Percentiles rank a stretch among this genome's conserved stretches.
Evolutionary conservation across 2,113 vertebrate species (phyloP).

Genomic region (Uropsilus gracilis): DNA sequence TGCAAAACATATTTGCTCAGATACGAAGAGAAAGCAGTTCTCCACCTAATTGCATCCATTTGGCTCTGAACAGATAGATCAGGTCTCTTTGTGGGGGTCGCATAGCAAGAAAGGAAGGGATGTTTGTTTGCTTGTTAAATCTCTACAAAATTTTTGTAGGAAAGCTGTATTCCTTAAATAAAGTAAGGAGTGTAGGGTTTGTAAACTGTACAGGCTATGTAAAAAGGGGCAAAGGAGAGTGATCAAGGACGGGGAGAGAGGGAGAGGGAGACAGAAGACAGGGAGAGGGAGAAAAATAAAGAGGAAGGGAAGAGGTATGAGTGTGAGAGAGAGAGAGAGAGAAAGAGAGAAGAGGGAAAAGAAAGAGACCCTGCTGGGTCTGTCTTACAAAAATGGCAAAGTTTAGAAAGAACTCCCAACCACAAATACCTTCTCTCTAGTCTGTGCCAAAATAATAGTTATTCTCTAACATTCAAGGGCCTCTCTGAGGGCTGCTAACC

Average conservation of each 20-base stretch:
- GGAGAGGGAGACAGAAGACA: neutral
- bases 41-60: constrained; percentile 75
- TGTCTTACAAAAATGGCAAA: neutral
- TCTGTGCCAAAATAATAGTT: neutral
- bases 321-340: neutral
- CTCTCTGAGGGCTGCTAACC: neutral
- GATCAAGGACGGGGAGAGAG: neutral
- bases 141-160: neutral
- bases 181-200: neutral
- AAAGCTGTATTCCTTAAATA: neutral
- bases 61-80: constrained; percentile 36
- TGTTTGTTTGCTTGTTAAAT: constrained; percentile 26
- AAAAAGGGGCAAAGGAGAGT: neutral
- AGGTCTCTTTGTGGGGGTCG: constrained; percentile 36
- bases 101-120: constrained; percentile 35
- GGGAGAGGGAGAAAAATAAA: neutral
- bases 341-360: neutral
- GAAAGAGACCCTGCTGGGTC: neutral
- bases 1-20: constrained; percentile 72
- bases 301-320: neutral
- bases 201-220: neutral
- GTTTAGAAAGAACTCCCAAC: constrained; percentile 2
- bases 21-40: constrained; percentile 59
- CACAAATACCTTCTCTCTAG: neutral
- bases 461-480: neutral